Evolutionary conservation across 2,888 invertebrate genomes (phyloP).

Genomic region (Tillus elongatus): DNA sequence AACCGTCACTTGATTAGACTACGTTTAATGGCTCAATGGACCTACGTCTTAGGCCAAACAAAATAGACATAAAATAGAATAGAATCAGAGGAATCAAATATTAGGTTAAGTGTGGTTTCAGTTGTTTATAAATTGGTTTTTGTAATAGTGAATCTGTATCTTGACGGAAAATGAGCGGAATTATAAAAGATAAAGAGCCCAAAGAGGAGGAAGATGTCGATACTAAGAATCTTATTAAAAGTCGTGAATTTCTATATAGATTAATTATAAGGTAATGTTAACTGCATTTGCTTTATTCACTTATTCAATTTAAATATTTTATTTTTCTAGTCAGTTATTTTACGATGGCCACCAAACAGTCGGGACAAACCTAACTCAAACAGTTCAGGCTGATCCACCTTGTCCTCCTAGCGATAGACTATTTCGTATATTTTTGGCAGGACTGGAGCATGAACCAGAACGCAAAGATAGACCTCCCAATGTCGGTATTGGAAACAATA

Average conservation of each 20-base stretch:
- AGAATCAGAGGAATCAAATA: too few species aligned
- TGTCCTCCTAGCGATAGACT: conserved; percentile 94
- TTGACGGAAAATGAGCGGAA: too few species aligned
- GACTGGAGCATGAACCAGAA: conserved; percentile 76
- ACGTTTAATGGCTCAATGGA: too few species aligned
- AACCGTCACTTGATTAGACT: too few species aligned
- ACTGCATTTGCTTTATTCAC: conserved; percentile 7
- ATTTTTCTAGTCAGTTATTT: conserved; percentile 73
- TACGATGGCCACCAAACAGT: conserved; percentile 96
- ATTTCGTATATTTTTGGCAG: conserved; percentile 75
- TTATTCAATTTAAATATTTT: not conserved
- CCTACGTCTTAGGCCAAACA: too few species aligned
- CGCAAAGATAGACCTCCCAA: conserved; percentile 52
- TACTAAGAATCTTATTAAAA: conserved; percentile 73
- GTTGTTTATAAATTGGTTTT: too few species aligned
- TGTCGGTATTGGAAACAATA: conserved; percentile 53
- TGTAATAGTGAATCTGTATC: too few species aligned
- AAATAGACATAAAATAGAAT: too few species aligned
- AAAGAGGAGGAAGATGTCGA: conserved; percentile 50
- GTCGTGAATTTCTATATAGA: conserved; percentile 79
- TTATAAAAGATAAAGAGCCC: too few species aligned
- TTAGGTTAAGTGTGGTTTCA: too few species aligned
- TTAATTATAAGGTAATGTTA: conserved; percentile 84
- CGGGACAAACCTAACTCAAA: conserved; percentile 73
- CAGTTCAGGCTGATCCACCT: conserved; percentile 84